Evolutionary conservation across 2,797 vertebrate species (phyloP), one percentile per base, ranked within the genome.

Genomic region (Sebastes vulpes): DNA sequence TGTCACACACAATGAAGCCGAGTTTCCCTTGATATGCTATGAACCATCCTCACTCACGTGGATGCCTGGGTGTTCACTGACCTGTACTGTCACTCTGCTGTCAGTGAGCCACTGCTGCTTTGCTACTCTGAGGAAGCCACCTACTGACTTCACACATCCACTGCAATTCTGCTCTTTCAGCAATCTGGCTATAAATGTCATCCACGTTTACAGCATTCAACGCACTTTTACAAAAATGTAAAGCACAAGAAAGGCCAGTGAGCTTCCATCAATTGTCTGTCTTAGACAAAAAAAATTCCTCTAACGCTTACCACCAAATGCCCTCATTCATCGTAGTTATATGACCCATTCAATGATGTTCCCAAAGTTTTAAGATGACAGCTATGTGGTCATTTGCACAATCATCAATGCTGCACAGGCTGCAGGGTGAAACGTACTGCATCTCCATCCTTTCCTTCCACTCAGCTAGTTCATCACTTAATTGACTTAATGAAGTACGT

Each of bases 401-500:
- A 42, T 69, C 60, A 29, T 67, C 50, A 60, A 74, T 65, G 68
- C 64, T 65, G 28, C 70, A 59, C 18, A 53, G 65, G 83, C 91
- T 88, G 57, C 77, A 63, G 85, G 84, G 79, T 38, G 61, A 76
- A 72, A 77, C 23, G 2, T 64, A 48, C 54, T 72, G 72, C 58
- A 65, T 66, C 79, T 77, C 71, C 72, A 78, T 81, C 68, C 72
- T 74, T 80, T 82, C 83, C 53, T 80, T 82, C 84, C 53, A 83
- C 82, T 84, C 79, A 82, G 78, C 77, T 71, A 58, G 64, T 82
- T 92, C 80, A 75, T 94, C 81, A 87, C 65, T 72, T 92, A 89
- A 95, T 94, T 88, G 69, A 88, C 81, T 92, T 93, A 94, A 94
- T 92, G 79, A 93, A 83, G 81, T 56, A 70, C 11, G 32, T 48